Evolutionary conservation across 2,888 invertebrate species (phyloP), one percentile per base, ranked within the genome.

Genomic region (Arge pagana): DNA sequence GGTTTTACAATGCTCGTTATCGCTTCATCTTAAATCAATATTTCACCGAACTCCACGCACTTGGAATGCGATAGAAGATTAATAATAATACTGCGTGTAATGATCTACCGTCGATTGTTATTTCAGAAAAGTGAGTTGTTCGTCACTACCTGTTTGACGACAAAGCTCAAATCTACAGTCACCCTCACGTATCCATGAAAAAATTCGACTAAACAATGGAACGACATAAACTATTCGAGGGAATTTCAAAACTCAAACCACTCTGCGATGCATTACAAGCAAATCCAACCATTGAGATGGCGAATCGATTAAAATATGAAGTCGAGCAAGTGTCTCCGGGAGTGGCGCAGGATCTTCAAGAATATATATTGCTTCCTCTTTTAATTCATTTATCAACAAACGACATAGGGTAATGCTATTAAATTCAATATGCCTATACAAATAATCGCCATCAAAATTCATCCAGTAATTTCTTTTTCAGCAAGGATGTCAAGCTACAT

Each of bases 311-410:
- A 54, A 64, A 65, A 3, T 55, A 63, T 4, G 57, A 69, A 15
- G 66, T 81, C 4, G 59, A 65, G n/a, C 74, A 70, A 18, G 63
- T 81, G 52, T 76, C 79, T 33, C 65, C 67, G 18, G 75, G 77
- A 40, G 71, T 77, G 2, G 61, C 83, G 2, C 80, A 83, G 53
- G 79, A 81, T 56, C 66, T 84, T 18, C 80, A 80, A 30, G 80
- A 81, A 54, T 82, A 82, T 60, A 70, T 84, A 53, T 64, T 83
- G 36, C 80, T 80, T 57, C 84, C 84, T 1, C 71, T 83, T 21
- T 64, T 67, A 18, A 50, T 69, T 11, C 74, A 76, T 61, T 57
- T 79, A 31, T 63, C 61, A 45, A 67, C 65, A 56, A 41, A 65
- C 18, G 53, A 58, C 23, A 30, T 68, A 13, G 67, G 64, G 76